A percentile compares a stretch with the other conserved stretches of the same genome.
These are phyloP conservation scores for Brachyptera risi DNA, from an alignment of 2,888 invertebrate species.

Conservation along the genomic window DNA sequence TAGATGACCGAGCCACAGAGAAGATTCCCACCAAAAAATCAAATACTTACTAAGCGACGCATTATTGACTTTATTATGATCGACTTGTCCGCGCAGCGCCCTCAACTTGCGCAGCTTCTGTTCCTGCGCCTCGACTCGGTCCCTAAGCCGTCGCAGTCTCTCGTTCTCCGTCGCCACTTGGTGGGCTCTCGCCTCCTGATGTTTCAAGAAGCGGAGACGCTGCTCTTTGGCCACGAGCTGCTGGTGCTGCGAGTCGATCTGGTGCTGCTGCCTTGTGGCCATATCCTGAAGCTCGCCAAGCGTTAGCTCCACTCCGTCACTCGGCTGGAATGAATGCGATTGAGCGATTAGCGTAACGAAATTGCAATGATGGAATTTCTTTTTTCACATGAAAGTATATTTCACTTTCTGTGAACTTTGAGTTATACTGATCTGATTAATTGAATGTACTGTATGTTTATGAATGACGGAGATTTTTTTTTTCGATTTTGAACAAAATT, in stretches of 20 bases:
- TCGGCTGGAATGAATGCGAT: no score
- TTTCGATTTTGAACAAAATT: no score
- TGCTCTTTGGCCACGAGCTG: constrained; percentile 90
- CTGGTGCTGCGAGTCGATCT: constrained; percentile 93
- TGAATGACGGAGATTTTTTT: no score
- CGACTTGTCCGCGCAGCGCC: constrained; percentile 89
- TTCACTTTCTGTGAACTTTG: no score
- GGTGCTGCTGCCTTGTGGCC: constrained; percentile 96
- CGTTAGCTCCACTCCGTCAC: constrained; percentile 87
- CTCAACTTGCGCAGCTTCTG: constrained; percentile 86
- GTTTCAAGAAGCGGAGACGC: constrained; percentile 88
- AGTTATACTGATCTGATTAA: no score
- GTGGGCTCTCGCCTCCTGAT: constrained; percentile 76
- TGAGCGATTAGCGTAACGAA: no score
- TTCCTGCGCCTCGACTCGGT: constrained; percentile 92
- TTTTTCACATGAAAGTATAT: no score
- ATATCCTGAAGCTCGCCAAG: constrained; percentile 96
- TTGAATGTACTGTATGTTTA: no score
- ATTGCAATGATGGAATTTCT: no score
- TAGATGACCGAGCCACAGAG: background rate
- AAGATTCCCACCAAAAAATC: background rate
- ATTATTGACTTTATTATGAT: constrained; percentile 87
- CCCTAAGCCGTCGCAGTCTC: constrained; percentile 77
- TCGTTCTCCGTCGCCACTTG: constrained; percentile 77
- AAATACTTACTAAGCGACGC: constrained; percentile 79